Conservation (phyloP, 2,113 vertebrate species). For the Cyprinus carpio region DNA sequence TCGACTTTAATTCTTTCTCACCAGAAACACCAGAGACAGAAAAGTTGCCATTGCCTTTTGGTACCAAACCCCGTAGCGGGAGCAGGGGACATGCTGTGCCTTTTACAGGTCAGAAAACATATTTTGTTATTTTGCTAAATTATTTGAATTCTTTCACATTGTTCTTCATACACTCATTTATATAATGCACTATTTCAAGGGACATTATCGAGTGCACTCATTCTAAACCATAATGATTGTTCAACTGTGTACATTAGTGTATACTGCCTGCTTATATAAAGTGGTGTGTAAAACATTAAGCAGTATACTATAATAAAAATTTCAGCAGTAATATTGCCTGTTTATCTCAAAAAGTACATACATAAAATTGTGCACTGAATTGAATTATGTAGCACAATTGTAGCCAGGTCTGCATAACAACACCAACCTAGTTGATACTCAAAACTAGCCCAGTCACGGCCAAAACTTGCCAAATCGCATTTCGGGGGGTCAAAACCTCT, state of each 20-base stretch:
- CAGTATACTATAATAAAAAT: neutral
- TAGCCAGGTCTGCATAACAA: no score
- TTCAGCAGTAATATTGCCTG: neutral
- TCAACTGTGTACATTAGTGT: neutral
- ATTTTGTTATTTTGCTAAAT: neutral
- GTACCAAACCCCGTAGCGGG: constrained; percentile 66
- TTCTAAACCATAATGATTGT: neutral
- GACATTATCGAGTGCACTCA: neutral
- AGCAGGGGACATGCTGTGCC: constrained; percentile 75
- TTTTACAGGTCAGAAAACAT: constrained; percentile 84
- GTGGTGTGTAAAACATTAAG: neutral
- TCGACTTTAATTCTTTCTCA: constrained; percentile 85
- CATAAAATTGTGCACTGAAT: neutral
- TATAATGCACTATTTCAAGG: neutral
- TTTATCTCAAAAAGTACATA: neutral
- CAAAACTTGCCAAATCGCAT: no score
- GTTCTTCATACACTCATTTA: neutral
- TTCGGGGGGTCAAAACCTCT: no score
- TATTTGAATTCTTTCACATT: neutral
- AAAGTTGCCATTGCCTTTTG: constrained; percentile 77
- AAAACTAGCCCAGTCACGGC: no score
- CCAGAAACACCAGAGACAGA: constrained; percentile 79
- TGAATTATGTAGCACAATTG: no score
- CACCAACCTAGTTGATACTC: no score
- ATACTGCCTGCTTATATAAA: neutral